A percentile compares a stretch with the other conserved stretches of the same genome.
phyloP scores from a whole-genome alignment of 2,888 invertebrate genomes.

The Tanypteryx hageni region DNA sequence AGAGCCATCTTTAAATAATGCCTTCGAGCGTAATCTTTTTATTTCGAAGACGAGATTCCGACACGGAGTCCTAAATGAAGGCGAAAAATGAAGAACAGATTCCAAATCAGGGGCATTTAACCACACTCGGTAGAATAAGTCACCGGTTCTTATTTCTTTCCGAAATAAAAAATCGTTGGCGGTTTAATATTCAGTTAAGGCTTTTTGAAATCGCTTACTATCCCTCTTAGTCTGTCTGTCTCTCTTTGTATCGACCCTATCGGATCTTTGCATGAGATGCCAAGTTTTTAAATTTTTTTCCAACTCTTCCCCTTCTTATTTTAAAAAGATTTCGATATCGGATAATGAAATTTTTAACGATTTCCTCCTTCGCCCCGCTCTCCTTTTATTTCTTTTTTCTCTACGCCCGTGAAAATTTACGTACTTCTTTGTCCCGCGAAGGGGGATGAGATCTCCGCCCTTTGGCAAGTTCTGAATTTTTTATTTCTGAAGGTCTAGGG shows the following conservation, averaged over 20 bases:
- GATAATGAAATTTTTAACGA: not conserved
- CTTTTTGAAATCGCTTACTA: not conserved
- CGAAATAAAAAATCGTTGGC: not conserved
- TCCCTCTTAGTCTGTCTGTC: not conserved
- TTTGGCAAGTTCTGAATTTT: too few relatives aligned
- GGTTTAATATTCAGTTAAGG: not conserved
- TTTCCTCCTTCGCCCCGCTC: not conserved
- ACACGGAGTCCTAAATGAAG: not conserved
- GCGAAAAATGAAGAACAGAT: not conserved
- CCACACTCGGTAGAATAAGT: not conserved
- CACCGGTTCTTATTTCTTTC: not conserved
- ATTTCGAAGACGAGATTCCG: not conserved
- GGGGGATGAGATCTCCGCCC: not conserved
- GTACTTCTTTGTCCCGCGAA: not conserved
- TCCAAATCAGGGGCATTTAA: not conserved
- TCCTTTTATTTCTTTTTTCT: not conserved
- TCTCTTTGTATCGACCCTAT: not conserved
- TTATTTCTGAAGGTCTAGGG: too few relatives aligned
- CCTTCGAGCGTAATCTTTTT: not conserved
- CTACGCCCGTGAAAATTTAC: not conserved
- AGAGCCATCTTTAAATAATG: too few relatives aligned
- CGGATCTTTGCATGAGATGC: not conserved
- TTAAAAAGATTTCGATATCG: not conserved
- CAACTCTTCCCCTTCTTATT: not conserved
- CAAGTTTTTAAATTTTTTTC: not conserved